A percentile compares a stretch with the other conserved stretches of the same genome.
Evolutionary conservation across 2,888 invertebrate species (phyloP).

Genomic region (Prosapia bicincta): DNA sequence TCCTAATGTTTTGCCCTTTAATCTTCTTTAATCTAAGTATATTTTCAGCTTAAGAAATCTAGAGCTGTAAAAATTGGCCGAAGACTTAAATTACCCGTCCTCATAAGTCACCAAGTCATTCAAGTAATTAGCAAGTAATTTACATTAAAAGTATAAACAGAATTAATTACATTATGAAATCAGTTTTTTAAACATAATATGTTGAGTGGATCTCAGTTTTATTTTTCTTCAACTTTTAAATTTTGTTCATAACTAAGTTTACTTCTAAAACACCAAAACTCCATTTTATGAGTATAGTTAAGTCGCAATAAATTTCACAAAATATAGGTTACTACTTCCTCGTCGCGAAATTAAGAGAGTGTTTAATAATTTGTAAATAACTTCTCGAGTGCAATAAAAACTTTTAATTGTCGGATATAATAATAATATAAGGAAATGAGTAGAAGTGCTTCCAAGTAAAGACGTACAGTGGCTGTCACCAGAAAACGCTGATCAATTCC

Average conservation of each 20-base stretch:
- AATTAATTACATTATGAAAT: too few species aligned
- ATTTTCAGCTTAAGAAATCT: too few species aligned
- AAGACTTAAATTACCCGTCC: too few species aligned
- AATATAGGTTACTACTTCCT: background rate
- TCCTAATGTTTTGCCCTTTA: too few species aligned
- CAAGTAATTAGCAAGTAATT: too few species aligned
- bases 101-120: too few species aligned
- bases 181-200: too few species aligned
- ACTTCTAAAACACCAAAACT: background rate
- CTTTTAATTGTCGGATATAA: background rate
- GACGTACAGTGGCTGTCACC: slow-evolving; percentile 8
- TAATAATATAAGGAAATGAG: background rate
- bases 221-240: background rate
- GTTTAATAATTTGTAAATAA: background rate
- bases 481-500: slow-evolving; percentile 16
- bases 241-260: background rate
- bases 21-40: too few species aligned
- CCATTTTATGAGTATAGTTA: background rate
- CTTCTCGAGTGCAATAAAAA: background rate
- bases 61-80: too few species aligned
- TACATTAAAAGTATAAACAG: too few species aligned
- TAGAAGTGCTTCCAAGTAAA: background rate
- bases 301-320: background rate
- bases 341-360: background rate
- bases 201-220: background rate